Evolutionary conservation across 2,888 invertebrate genomes (phyloP).

Genomic region (Torymus texanus): DNA sequence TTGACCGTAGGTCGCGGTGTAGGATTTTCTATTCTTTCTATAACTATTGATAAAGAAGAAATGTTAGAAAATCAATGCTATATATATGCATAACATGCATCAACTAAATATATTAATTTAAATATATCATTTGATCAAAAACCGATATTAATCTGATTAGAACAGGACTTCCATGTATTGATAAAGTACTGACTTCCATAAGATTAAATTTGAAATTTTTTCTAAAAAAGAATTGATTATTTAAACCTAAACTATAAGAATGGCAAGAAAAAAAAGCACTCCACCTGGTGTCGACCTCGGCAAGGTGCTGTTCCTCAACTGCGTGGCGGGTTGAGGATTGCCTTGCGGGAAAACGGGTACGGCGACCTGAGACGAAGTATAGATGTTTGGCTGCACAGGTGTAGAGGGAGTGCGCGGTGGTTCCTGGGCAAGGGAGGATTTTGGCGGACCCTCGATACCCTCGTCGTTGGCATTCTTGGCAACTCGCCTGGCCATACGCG

Average conservation of each 20-base stretch:
- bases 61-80: too few species aligned
- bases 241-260: not conserved
- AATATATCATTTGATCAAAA: too few species aligned
- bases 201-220: too few species aligned
- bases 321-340: conserved; percentile 68
- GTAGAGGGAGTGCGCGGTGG: conserved; percentile 67
- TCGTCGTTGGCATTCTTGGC: conserved; percentile 84
- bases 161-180: too few species aligned
- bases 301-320: conserved; percentile 48
- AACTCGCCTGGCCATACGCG: conserved; percentile 89
- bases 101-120: too few species aligned
- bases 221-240: not conserved
- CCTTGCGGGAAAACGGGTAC: conserved; percentile 80
- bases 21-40: conserved; percentile 55
- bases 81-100: too few species aligned
- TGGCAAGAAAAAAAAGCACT: not conserved
- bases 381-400: conserved; percentile 72
- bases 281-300: conserved; percentile 59
- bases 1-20: conserved; percentile 61
- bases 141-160: too few species aligned
- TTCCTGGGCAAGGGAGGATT: conserved; percentile 77
- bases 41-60: conserved; percentile 44
- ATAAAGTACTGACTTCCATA: too few species aligned
- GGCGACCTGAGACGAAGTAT: conserved; percentile 81
- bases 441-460: conserved; percentile 79